Conservation (phyloP, 2,797 vertebrate genomes). For the Pantherophis alleghaniensis region DNA sequence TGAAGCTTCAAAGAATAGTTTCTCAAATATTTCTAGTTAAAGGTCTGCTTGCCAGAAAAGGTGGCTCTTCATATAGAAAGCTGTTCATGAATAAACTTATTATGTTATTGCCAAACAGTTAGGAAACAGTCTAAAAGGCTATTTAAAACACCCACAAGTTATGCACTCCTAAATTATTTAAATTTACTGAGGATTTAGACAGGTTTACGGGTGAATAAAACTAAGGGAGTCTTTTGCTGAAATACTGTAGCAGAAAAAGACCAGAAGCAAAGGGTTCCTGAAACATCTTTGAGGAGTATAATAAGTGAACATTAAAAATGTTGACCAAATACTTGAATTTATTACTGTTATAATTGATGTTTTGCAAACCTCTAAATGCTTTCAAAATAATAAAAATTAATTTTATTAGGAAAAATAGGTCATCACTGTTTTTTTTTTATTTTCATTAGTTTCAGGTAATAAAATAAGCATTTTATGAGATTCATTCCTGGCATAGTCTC, state of each 20-base stretch:
- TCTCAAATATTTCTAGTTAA: not conserved
- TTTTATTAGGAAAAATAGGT: not conserved
- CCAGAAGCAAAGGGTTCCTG: not conserved
- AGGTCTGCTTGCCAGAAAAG: not conserved
- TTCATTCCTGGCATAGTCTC: not conserved
- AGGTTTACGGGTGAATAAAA: not conserved
- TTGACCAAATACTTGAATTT: not conserved
- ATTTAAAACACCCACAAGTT: not conserved
- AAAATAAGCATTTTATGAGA: not conserved
- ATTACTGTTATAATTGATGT: not conserved
- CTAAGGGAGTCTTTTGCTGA: not conserved
- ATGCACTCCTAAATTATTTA: not conserved
- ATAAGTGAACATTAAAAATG: not conserved
- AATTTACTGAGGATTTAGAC: not conserved
- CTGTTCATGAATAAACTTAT: not conserved
- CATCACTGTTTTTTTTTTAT: not conserved
- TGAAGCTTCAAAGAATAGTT: not conserved
- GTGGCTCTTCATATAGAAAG: not conserved
- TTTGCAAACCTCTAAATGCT: not conserved
- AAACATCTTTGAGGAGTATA: not conserved
- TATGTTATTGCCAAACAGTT: not conserved
- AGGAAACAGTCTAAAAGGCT: not conserved
- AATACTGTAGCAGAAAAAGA: not conserved
- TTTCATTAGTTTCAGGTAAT: not conserved
- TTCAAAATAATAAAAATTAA: not conserved